These are phyloP conservation scores for Tipula lateralis DNA, from an alignment of 2,888 invertebrate genomes.

Conservation along the genomic window DNA sequence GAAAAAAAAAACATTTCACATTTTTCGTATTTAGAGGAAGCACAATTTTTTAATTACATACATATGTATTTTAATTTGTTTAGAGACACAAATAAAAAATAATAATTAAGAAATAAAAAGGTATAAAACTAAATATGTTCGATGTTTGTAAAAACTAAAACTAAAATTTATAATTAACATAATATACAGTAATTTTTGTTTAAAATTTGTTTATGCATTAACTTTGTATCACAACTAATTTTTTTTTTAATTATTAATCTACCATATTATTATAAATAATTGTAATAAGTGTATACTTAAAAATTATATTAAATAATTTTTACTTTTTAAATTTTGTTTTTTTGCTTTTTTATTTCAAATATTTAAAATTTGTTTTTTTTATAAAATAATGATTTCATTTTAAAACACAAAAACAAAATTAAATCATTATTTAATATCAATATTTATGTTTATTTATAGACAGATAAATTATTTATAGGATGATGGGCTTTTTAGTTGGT, in stretches of 20 bases:
- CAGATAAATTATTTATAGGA: background rate
- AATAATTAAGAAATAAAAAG: background rate
- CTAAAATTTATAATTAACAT: background rate
- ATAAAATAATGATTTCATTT: background rate
- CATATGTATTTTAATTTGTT: background rate
- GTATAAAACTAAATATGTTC: background rate
- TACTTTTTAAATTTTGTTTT: background rate
- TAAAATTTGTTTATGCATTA: background rate
- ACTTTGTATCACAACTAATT: background rate
- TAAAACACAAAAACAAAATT: background rate
- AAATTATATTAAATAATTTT: background rate
- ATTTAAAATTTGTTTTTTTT: background rate
- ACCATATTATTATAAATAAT: background rate
- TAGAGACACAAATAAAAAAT: background rate
- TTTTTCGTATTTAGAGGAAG: background rate
- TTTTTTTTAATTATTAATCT: background rate
- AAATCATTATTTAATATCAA: slow-evolving; percentile 3
- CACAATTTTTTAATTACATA: background rate
- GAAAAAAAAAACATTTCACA: background rate
- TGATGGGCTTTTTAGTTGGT: slow-evolving; percentile 43
- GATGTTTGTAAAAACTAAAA: background rate
- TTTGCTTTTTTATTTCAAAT: background rate
- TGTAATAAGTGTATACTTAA: background rate
- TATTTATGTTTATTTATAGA: background rate
- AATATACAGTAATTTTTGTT: background rate